A percentile compares a stretch with the other conserved stretches of the same genome.
Conservation (phyloP, 35 echinoderm and acorn worm species). For the Stichopus chloronotus region DNA sequence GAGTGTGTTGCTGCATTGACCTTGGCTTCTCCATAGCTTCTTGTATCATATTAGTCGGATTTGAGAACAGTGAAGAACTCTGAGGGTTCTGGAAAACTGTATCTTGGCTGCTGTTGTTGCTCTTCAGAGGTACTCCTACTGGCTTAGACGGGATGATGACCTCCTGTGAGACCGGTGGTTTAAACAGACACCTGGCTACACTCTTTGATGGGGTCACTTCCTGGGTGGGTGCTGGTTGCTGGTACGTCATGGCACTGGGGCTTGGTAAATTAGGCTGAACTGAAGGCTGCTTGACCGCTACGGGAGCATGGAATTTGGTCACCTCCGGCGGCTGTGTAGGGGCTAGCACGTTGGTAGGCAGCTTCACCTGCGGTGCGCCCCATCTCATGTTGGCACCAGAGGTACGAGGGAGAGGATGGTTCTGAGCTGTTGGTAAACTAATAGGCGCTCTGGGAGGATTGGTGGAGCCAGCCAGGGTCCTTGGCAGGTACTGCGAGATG, state of each 20-base stretch:
- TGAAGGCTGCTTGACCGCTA: background rate
- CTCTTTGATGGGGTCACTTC: slow-evolving; percentile 58
- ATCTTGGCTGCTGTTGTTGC: slow-evolving; percentile 3
- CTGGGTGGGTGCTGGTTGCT: slow-evolving; percentile 23
- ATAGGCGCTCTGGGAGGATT: slow-evolving; percentile 27
- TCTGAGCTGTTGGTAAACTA: slow-evolving; percentile 26
- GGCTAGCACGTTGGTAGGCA: slow-evolving; percentile 2
- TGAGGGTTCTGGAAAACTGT: slow-evolving; percentile 47
- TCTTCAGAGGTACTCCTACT: background rate
- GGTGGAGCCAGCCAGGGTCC: slow-evolving; percentile 34
- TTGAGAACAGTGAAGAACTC: slow-evolving; percentile 47
- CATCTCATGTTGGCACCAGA: slow-evolving; percentile 38
- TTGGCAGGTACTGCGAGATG: slow-evolving; percentile 50
- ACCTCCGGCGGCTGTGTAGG: slow-evolving; percentile 19
- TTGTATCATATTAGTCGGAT: background rate
- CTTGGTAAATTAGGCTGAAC: slow-evolving; percentile 10
- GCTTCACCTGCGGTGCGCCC: slow-evolving; percentile 50
- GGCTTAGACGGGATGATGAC: background rate
- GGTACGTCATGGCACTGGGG: slow-evolving; percentile 39
- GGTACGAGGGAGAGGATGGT: slow-evolving; percentile 34
- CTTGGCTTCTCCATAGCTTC: slow-evolving; percentile 25
- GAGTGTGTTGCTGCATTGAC: background rate
- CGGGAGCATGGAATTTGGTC: slow-evolving; percentile 12
- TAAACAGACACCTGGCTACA: slow-evolving; percentile 47
- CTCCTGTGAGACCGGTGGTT: slow-evolving; percentile 1